Percentiles rank a stretch among this genome's conserved stretches.
phyloP scores from a whole-genome alignment of 2,888 invertebrate species.

The Drepana falcataria region DNA sequence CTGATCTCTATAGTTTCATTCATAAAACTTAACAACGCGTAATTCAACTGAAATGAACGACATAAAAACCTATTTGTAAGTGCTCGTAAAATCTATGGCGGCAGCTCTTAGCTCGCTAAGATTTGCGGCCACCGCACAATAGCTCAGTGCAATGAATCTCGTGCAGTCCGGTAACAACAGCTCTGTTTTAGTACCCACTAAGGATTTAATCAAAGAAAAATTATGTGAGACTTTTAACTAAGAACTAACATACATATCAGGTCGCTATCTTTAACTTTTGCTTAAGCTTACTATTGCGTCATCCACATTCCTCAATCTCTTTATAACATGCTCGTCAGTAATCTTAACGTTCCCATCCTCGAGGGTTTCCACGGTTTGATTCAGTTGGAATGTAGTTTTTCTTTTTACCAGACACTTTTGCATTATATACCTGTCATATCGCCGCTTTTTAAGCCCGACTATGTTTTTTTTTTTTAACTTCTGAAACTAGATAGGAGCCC shows the following conservation, averaged over 20 bases:
- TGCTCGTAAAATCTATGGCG: slow-evolving; percentile 5
- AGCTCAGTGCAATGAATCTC: background rate
- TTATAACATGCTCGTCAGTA: too few relatives aligned
- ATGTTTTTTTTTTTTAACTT: too few relatives aligned
- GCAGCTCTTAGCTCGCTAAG: background rate
- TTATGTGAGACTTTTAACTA: background rate
- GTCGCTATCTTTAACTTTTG: slow-evolving; percentile 21
- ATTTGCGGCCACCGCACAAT: background rate
- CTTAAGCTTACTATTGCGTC: slow-evolving; percentile 4
- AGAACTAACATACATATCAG: slow-evolving; percentile 17
- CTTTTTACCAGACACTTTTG: too few relatives aligned
- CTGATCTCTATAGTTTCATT: too few relatives aligned
- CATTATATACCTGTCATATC: too few relatives aligned
- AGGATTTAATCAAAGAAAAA: background rate
- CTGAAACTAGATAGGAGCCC: too few relatives aligned
- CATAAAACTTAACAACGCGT: too few relatives aligned
- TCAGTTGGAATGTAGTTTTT: too few relatives aligned
- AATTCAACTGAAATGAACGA: background rate
- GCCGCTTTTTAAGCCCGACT: too few relatives aligned
- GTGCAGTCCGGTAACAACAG: background rate
- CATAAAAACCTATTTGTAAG: slow-evolving; percentile 2
- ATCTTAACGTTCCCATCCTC: too few relatives aligned
- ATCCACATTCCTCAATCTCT: too few relatives aligned
- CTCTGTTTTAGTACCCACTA: background rate
- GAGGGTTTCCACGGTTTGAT: too few relatives aligned